These are phyloP conservation scores for Urocyon cinereoargenteus DNA, from an alignment of 2,797 vertebrate genomes.

Conservation along the genomic window DNA sequence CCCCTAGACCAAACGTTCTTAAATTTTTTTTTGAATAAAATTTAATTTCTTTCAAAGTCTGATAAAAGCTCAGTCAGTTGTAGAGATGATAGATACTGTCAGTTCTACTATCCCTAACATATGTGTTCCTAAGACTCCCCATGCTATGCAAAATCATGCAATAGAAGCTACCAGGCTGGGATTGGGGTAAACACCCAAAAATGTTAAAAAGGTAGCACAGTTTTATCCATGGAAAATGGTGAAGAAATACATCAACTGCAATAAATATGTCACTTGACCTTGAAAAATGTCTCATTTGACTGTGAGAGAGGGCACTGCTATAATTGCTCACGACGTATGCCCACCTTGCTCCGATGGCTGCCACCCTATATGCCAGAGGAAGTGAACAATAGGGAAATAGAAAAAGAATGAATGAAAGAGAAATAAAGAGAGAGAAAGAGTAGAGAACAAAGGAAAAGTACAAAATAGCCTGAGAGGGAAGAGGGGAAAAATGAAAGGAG, in stretches of 20 bases:
- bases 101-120: neutral
- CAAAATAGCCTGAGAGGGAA: neutral
- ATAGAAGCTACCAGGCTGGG: neutral
- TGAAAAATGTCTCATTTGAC: neutral
- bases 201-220: neutral
- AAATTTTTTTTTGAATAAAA: neutral
- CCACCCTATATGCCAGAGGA: neutral
- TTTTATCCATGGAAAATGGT: neutral
- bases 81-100: neutral
- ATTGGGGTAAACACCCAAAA: neutral
- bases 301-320: neutral
- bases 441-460: neutral
- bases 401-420: neutral
- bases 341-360: rapidly evolving
- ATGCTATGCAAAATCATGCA: neutral
- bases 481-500: neutral
- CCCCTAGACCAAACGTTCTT: neutral
- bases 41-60: neutral
- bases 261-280: neutral
- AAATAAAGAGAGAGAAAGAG: neutral
- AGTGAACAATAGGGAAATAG: neutral
- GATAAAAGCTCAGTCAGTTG: neutral
- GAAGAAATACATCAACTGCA: neutral
- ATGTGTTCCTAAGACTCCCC: neutral
- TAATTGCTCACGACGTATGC: neutral